Base-by-base conservation (phyloP, 2,113 vertebrate species). In the Crotalus horridus region DNA sequence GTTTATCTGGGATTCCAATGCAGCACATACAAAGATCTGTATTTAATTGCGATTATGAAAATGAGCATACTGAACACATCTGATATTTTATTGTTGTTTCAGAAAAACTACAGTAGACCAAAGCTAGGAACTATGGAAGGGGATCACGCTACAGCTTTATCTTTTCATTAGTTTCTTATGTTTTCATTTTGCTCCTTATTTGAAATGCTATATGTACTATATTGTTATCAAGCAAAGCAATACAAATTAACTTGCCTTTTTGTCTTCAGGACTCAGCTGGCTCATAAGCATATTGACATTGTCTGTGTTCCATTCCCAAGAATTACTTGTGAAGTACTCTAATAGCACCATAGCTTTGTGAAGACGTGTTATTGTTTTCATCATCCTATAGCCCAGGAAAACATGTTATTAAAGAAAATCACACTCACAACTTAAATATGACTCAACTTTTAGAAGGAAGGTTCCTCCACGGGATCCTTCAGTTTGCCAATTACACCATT, bases 261-360 rank as follows among this genome's bases (percentile, higher is more conserved):
- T 99, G 95, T 99, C 99, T 95, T 99, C 98, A 0, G 98, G 96
- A 93, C 96, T 98, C 93, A 99, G 97, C 92, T 99, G 98, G 95
- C 97, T 97, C 97, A 99, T 98, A 88, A 99, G 98, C 99, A 99
- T 99, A 96, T 97, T 97, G 91, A 99, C 94, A 96, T 99, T 99
- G 96, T 99, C 99, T 0, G 98, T 99, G 97, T 97, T 99, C 99
- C 99, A 99, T 94, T 98, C 98, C 99, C 99, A 99, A 88, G 99
- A 99, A 97, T 99, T 98, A 97, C 98, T 99, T 96, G 99, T 99
- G 95, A 99, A 99, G 95, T 99, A 99, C 95, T 99, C 99, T 96
- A 99, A 96, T 4, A 99, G 98, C 98, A 99, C 95, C 99, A 99
- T 98, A 97, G 98, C 98, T 97, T 97, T 99, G 96, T 99, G 99